These are phyloP conservation scores for Aplysina aerophoba DNA, from an alignment of 37 sponge, comb jelly and placozoan species.

Conservation along the genomic window DNA sequence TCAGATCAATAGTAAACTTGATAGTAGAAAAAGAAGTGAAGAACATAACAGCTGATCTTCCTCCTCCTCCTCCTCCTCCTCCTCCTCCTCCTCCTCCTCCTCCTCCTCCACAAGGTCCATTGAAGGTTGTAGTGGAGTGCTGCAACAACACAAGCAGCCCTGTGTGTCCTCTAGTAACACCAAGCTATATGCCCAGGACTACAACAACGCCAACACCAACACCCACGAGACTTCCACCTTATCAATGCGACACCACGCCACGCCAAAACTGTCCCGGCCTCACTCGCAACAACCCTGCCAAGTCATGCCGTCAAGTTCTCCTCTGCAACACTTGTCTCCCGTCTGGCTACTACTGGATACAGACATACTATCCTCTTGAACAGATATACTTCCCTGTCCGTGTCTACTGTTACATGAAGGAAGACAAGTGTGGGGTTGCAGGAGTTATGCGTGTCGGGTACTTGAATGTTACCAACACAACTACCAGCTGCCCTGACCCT, in stretches of 20 bases:
- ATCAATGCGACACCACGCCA: no score
- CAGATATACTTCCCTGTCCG: no score
- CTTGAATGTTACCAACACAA: not conserved
- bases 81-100: no score
- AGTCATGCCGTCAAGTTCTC: not conserved
- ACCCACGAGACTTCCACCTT: no score
- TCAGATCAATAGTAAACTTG: not conserved
- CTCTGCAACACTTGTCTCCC: not conserved
- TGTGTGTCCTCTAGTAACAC: no score
- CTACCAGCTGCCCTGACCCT: not conserved
- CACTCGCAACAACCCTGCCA: not conserved
- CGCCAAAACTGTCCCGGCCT: not conserved
- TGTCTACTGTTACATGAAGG: constrained; percentile 23
- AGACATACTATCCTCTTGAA: not conserved
- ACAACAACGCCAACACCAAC: no score
- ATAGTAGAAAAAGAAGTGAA: constrained; percentile 8
- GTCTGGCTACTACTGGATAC: constrained; percentile 26
- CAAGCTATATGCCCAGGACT: no score
- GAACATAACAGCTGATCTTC: not conserved
- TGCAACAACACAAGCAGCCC: no score
- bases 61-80: no score
- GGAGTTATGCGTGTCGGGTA: constrained; percentile 11
- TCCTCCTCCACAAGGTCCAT: no score
- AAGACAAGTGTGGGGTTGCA: not conserved
- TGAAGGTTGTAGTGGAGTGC: no score